A percentile compares a stretch with the other conserved stretches of the same genome.
These are phyloP conservation scores for Balaeniceps rex DNA, from an alignment of 2,113 vertebrate species.

Conservation along the genomic window DNA sequence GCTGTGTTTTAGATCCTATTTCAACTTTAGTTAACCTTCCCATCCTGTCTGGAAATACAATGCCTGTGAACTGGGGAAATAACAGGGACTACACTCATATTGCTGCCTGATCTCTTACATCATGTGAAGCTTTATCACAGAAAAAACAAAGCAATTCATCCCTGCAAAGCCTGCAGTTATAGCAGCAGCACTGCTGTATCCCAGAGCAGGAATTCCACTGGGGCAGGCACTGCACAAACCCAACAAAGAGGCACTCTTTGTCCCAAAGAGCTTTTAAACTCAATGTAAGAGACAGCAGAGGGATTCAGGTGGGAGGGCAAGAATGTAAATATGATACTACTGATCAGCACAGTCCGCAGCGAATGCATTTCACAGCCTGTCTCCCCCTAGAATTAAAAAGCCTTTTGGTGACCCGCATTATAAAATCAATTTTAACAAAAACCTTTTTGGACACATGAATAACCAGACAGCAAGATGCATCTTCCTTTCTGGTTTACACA, in stretches of 20 bases:
- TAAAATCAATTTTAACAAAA: not conserved
- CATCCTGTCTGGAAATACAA: conserved; percentile 34
- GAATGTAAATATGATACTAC: not conserved
- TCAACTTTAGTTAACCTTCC: conserved; percentile 35
- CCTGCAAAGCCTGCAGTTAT: not conserved
- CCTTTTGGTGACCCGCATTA: not conserved
- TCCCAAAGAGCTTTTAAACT: not conserved
- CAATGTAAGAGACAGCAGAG: not conserved
- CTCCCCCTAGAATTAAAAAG: not conserved
- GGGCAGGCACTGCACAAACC: not conserved
- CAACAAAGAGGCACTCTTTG: not conserved
- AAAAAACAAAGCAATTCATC: not conserved
- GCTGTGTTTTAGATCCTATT: conserved; percentile 9
- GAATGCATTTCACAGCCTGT: not conserved
- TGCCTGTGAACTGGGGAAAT: conserved; percentile 14
- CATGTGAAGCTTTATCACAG: not conserved
- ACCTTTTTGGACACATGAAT: not conserved
- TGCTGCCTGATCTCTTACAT: conserved; percentile 20
- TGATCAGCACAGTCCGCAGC: not conserved
- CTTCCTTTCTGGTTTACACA: not conserved
- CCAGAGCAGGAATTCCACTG: not conserved
- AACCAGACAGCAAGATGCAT: not conserved
- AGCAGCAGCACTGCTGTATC: not conserved
- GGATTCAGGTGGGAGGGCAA: not conserved
- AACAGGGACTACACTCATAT: not conserved